Conservation (phyloP, 2,888 invertebrate species). For the Dynastes tityus region DNA sequence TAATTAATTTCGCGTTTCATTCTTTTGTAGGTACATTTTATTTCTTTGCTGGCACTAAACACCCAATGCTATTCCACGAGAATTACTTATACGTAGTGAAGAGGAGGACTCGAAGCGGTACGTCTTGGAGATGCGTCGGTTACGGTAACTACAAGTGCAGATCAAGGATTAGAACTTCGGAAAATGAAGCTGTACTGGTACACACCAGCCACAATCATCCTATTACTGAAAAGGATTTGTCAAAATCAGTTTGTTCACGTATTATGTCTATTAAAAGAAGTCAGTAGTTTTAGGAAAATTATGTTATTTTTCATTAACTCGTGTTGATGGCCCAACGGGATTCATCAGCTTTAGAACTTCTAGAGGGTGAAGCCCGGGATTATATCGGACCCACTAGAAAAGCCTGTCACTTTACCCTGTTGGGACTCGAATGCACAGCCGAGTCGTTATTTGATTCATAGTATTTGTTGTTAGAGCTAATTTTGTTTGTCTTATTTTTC, state of each 20-base stretch:
- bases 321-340: too few relatives aligned
- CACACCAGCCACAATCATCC: neutral
- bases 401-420: neutral
- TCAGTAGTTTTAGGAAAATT: neutral
- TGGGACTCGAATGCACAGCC: neutral
- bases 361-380: too few relatives aligned
- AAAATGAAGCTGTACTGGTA: neutral
- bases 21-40: conserved; percentile 53
- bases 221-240: neutral
- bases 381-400: too few relatives aligned
- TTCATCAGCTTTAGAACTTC: neutral
- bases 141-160: conserved; percentile 59
- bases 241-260: neutral
- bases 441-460: neutral
- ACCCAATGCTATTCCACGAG: conserved; percentile 55
- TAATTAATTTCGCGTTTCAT: neutral
- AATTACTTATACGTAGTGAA: conserved; percentile 52
- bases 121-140: conserved; percentile 61
- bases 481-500: too few relatives aligned
- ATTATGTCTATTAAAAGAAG: neutral
- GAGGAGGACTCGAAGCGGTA: conserved; percentile 44
- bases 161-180: neutral
- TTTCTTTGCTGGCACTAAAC: conserved; percentile 54
- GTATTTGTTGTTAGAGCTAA: neutral
- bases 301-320: too few relatives aligned